These are phyloP conservation scores for Gadopsis marmoratus DNA, from an alignment of 2,797 vertebrate genomes.

Conservation along the genomic window DNA sequence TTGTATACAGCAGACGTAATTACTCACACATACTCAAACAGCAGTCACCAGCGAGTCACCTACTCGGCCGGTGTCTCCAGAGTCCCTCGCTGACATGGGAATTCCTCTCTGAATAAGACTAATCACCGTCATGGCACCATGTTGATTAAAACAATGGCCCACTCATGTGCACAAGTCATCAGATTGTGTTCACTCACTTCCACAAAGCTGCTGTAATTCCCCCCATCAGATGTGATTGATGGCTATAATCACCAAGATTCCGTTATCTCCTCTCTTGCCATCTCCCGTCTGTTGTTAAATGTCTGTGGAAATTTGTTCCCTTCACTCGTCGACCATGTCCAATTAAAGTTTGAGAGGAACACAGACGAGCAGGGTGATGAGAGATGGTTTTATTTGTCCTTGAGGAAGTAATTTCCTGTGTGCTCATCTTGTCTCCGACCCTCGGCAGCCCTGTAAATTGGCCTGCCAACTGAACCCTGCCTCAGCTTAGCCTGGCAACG, in stretches of 20 bases:
- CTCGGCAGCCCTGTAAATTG: conserved; percentile 64
- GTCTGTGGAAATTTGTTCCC: conserved; percentile 75
- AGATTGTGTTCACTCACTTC: conserved; percentile 72
- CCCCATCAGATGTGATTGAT: conserved; percentile 74
- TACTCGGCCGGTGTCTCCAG: conserved; percentile 46
- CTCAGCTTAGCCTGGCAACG: conserved; percentile 53
- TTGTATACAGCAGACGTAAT: conserved; percentile 1
- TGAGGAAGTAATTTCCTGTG: conserved; percentile 81
- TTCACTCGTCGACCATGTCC: conserved; percentile 74
- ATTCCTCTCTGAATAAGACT: conserved; percentile 75
- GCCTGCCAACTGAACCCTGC: conserved; percentile 69
- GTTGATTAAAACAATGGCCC: conserved; percentile 76
- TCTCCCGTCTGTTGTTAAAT: conserved; percentile 66
- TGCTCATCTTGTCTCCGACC: conserved; percentile 64
- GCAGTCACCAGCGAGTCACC: conserved; percentile 23
- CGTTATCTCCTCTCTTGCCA: conserved; percentile 60
- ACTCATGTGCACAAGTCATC: conserved; percentile 76
- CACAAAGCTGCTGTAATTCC: conserved; percentile 65
- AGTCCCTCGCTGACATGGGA: conserved; percentile 61
- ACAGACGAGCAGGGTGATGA: conserved; percentile 57
- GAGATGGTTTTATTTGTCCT: conserved; percentile 79
- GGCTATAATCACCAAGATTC: conserved; percentile 60
- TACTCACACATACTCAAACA: conserved; percentile 23
- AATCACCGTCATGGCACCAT: conserved; percentile 68
- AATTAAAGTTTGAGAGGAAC: conserved; percentile 78